Base-by-base conservation (phyloP, 1,140 invertebrate species). In the Anagrus nilaparvatae region DNA sequence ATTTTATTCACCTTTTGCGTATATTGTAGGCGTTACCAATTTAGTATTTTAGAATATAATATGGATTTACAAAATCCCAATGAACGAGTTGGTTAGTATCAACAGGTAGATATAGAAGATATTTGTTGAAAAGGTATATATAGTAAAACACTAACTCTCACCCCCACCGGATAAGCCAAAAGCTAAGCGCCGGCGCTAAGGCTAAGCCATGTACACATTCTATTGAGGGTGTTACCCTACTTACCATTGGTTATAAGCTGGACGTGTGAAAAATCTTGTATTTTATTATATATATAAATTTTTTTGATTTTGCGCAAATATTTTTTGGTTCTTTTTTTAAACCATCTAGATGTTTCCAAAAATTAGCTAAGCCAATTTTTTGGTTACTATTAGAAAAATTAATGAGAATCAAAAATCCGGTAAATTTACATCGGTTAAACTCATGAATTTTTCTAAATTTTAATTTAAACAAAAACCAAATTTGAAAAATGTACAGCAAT, bases 121-220 rank as follows among this genome's bases (percentile, higher is more conserved):
- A n/a, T n/a, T n/a, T n/a, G n/a, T n/a, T n/a, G n/a, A n/a, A n/a
- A n/a, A n/a, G n/a, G n/a, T n/a, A n/a, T n/a, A n/a, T n/a, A n/a
- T n/a, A n/a, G n/a, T n/a, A n/a, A n/a, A n/a, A n/a, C n/a, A n/a
- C n/a, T n/a, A n/a, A n/a, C 55, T 34, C 53, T 55, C 50, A 49
- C 61, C 55, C 55, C 54, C 56, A 58, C 56, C 50, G 63, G 65
- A 67, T 68, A 68, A 68, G 61, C 65, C 53, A 43, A 40, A 32
- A 54, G 56, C 55, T 67, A 67, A 67, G 65, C 63, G 64, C 64
- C 64, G 64, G 64, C 64, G 64, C 63, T 61, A 23, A 21, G 47
- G 60, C 55, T 67, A 65, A 65, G 58, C 62, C 58, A 50, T 50
- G 60, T 55, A 56, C 58, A 60, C 61, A 58, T 62, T 55, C 60